Evolutionary conservation across 2,113 vertebrate species (phyloP).

Genomic region (Eulacestoma nigropectus): DNA sequence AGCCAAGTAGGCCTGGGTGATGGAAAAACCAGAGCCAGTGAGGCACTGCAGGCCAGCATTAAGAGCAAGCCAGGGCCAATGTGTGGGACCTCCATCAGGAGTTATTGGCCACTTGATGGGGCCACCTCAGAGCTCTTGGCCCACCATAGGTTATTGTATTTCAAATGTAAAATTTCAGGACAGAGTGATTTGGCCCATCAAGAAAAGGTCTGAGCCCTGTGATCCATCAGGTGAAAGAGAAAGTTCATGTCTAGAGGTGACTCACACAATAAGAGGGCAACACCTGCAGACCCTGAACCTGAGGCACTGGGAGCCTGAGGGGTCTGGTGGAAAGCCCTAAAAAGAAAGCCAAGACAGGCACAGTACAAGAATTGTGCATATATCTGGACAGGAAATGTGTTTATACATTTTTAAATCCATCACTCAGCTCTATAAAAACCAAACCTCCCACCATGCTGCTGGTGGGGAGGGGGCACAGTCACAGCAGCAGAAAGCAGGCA

Average conservation of each 20-base stretch:
- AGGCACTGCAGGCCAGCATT: background rate
- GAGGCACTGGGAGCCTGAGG: background rate
- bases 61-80: background rate
- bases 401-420: background rate
- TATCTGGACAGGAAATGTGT: background rate
- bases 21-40: background rate
- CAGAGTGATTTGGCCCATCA: background rate
- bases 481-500: background rate
- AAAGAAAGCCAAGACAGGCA: background rate
- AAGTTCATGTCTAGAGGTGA: background rate
- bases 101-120: background rate
- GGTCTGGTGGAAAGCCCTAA: background rate
- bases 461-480: background rate
- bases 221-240: background rate
- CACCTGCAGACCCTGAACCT: background rate
- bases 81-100: background rate
- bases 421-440: background rate
- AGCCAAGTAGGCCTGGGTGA: background rate
- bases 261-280: background rate
- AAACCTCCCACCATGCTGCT: background rate
- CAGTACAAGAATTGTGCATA: background rate
- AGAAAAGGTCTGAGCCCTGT: background rate
- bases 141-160: background rate
- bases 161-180: background rate
- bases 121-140: background rate